Percentiles rank a stretch among this genome's conserved stretches.
phyloP scores from a whole-genome alignment of 2,888 invertebrate genomes.

The Phymatocera aterrima region DNA sequence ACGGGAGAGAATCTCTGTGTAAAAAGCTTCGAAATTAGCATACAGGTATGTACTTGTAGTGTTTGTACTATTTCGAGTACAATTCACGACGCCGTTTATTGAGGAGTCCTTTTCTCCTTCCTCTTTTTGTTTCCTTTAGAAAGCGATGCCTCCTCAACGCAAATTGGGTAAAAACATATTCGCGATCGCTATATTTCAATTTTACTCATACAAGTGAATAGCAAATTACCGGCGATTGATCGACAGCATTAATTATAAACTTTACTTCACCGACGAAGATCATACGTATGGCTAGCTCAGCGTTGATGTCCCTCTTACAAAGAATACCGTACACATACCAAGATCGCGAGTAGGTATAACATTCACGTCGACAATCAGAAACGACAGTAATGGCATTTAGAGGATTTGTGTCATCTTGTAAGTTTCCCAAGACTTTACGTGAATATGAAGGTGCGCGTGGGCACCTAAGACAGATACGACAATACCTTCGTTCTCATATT shows the following conservation, averaged over 20 bases:
- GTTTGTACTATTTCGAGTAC: not conserved
- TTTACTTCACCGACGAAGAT: not conserved
- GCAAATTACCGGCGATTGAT: not conserved
- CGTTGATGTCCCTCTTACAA: conserved; percentile 41
- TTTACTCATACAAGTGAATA: too few species aligned
- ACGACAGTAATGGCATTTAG: conserved; percentile 59
- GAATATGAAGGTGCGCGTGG: conserved; percentile 9
- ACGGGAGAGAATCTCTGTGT: not conserved
- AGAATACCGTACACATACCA: conserved; percentile 15
- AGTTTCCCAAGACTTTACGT: conserved; percentile 49
- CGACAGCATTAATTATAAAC: not conserved
- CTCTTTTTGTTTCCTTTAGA: not conserved
- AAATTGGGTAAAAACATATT: not conserved
- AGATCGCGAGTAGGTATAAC: not conserved
- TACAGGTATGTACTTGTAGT: not conserved
- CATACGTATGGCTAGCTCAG: not conserved
- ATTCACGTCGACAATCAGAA: conserved; percentile 17
- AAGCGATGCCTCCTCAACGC: not conserved
- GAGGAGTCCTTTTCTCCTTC: not conserved
- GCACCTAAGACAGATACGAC: not conserved
- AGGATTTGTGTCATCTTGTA: conserved; percentile 60
- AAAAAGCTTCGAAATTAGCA: not conserved
- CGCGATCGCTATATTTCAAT: not conserved
- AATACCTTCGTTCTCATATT: not conserved
- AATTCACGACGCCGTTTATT: not conserved